phyloP scores from a whole-genome alignment of 2,888 invertebrate species.

The Catocala nupta region DNA sequence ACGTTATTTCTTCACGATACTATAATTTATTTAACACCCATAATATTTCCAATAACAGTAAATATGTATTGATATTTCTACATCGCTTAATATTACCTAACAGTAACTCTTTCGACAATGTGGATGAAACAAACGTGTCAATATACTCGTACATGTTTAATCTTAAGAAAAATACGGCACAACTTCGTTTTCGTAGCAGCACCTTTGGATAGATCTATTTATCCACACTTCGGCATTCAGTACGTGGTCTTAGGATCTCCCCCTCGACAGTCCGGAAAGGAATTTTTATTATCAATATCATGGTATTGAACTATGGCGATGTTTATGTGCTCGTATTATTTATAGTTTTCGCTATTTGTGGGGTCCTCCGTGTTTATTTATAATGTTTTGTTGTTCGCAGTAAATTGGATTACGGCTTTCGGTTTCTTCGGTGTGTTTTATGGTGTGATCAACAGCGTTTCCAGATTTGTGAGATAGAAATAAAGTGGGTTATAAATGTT shows the following conservation, averaged over 20 bases:
- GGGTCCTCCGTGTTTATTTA: slow-evolving; percentile 52
- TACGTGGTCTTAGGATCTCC: slow-evolving; percentile 43
- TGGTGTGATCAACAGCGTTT: slow-evolving; percentile 50
- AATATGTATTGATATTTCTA: not conserved
- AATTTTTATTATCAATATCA: slow-evolving; percentile 80
- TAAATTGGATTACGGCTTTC: slow-evolving; percentile 56
- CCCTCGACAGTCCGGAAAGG: slow-evolving; percentile 60
- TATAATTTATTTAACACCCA: not conserved
- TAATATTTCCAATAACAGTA: not conserved
- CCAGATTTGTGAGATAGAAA: slow-evolving; percentile 52
- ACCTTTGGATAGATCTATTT: slow-evolving; percentile 33
- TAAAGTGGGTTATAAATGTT: slow-evolving; percentile 50
- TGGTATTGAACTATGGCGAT: slow-evolving; percentile 57
- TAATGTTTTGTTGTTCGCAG: slow-evolving; percentile 53
- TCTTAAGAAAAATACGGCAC: slow-evolving; percentile 28
- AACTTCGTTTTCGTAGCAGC: slow-evolving; percentile 33
- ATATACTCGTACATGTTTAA: slow-evolving; percentile 11
- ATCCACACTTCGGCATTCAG: slow-evolving; percentile 47
- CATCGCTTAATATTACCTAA: not conserved
- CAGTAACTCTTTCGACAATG: slow-evolving; percentile 1
- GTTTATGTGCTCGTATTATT: slow-evolving; percentile 63
- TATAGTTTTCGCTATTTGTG: slow-evolving; percentile 59
- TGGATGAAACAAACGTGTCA: slow-evolving; percentile 1
- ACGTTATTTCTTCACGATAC: not conserved
- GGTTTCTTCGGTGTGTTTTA: slow-evolving; percentile 46